Conservation (phyloP, 2,888 invertebrate genomes). For the Eretmocerus hayati region DNA sequence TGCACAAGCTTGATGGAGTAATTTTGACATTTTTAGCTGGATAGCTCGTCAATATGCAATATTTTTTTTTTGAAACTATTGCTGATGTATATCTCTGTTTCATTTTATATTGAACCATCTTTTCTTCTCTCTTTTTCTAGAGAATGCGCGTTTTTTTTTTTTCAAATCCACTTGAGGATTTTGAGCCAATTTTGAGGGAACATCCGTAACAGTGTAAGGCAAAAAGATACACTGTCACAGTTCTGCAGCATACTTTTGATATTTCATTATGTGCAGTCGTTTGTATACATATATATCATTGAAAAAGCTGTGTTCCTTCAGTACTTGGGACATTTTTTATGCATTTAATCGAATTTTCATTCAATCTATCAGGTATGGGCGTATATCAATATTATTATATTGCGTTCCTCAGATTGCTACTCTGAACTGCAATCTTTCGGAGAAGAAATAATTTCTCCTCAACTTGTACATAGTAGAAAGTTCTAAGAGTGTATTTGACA, state of each 20-base stretch:
- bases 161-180: too few relatives aligned
- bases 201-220: too few relatives aligned
- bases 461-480: conserved; percentile 19
- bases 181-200: too few relatives aligned
- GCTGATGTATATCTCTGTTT: too few relatives aligned
- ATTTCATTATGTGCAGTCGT: conserved; percentile 2
- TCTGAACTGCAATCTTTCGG: neutral
- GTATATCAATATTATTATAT: conserved; percentile 2
- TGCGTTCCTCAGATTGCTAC: conserved; percentile 1
- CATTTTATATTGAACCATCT: too few relatives aligned
- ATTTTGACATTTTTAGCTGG: too few relatives aligned
- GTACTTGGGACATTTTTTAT: conserved; percentile 13
- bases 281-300: neutral
- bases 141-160: too few relatives aligned
- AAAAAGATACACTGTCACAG: neutral
- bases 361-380: conserved; percentile 13
- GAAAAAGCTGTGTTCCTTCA: neutral
- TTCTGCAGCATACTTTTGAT: conserved; percentile 6
- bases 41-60: too few relatives aligned
- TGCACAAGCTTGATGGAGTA: too few relatives aligned
- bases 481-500: conserved; percentile 13
- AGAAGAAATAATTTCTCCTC: conserved; percentile 5
- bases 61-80: too few relatives aligned
- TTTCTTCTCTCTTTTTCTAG: too few relatives aligned
- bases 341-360: conserved; percentile 17